Evolutionary conservation across 1,140 invertebrate species (phyloP).

Genomic region (Spodoptera frugiperda): DNA sequence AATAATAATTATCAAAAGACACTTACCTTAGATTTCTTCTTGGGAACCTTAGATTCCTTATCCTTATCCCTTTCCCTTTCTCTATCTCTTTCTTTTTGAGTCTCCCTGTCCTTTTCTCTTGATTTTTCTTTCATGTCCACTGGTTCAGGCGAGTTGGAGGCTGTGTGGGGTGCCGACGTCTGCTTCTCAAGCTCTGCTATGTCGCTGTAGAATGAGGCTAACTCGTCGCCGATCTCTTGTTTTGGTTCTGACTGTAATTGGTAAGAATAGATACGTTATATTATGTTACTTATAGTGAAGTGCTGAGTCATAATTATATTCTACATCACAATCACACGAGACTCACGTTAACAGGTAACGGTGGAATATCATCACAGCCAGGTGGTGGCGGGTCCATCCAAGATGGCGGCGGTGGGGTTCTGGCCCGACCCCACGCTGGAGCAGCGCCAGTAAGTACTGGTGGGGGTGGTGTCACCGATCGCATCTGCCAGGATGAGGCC

Average conservation of each 20-base stretch:
- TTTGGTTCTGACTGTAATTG: constrained; percentile 59
- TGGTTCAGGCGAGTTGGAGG: constrained; percentile 51
- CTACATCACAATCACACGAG: no score
- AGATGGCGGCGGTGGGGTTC: constrained; percentile 53
- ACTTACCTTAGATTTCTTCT: constrained; percentile 74
- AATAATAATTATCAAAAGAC: no score
- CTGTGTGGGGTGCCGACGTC: constrained; percentile 44
- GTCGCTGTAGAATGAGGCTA: constrained; percentile 78
- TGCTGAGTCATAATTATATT: no score
- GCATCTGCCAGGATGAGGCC: constrained; percentile 49
- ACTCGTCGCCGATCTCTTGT: constrained; percentile 74
- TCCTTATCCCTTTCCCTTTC: constrained; percentile 50
- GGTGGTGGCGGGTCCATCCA: constrained; percentile 64
- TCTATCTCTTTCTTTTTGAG: constrained; percentile 42
- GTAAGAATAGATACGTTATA: not conserved
- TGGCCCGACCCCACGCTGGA: constrained; percentile 66
- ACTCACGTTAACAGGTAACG: constrained; percentile 42
- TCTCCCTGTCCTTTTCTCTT: constrained; percentile 51
- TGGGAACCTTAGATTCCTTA: constrained; percentile 54
- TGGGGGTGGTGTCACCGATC: constrained; percentile 86
- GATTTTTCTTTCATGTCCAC: constrained; percentile 41
- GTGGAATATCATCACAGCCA: constrained; percentile 56
- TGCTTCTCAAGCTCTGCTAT: constrained; percentile 73
- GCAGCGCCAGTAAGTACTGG: constrained; percentile 55
- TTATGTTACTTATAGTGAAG: no score